Conservation (phyloP, 2,888 invertebrate species). For the Zaprionus obscuricornis region DNA sequence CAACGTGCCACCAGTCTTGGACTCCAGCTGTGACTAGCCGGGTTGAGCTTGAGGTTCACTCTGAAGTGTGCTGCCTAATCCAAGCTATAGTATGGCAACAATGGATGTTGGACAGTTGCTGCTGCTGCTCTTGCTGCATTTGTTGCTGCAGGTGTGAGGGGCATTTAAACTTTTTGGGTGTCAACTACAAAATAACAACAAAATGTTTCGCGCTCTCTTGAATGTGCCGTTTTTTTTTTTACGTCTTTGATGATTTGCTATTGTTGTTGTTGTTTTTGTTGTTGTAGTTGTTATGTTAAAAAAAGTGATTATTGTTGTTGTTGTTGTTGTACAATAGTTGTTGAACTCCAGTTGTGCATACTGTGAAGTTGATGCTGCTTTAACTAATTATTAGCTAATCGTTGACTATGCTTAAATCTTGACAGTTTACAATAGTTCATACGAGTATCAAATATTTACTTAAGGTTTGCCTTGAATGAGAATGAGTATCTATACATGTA, state of each 20-base stretch:
- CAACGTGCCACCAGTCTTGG: conserved; percentile 10
- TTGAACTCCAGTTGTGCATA: conserved; percentile 3
- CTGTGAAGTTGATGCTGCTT: not conserved
- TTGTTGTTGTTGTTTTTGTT: conserved; percentile 3
- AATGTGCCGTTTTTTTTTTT: conserved; percentile 34
- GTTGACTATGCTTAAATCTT: too few relatives aligned
- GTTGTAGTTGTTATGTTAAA: not conserved
- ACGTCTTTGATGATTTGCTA: conserved; percentile 28
- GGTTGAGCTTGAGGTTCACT: not conserved
- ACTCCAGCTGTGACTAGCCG: not conserved
- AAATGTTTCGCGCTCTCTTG: conserved; percentile 69
- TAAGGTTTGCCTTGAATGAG: too few relatives aligned
- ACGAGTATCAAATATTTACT: too few relatives aligned
- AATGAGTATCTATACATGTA: too few relatives aligned
- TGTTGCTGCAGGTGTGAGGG: conserved; percentile 6
- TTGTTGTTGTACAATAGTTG: conserved; percentile 10
- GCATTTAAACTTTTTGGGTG: conserved; percentile 51
- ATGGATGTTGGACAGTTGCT: not conserved
- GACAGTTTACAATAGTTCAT: too few relatives aligned
- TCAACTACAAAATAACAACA: conserved; percentile 75
- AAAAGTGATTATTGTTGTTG: conserved; percentile 27
- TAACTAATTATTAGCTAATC: conserved; percentile 23
- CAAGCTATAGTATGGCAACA: too few relatives aligned
- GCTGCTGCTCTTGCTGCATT: conserved; percentile 6
- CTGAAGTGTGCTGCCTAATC: conserved; percentile 1